Conservation (phyloP, 2,113 vertebrate genomes). For the Scopus umbretta region DNA sequence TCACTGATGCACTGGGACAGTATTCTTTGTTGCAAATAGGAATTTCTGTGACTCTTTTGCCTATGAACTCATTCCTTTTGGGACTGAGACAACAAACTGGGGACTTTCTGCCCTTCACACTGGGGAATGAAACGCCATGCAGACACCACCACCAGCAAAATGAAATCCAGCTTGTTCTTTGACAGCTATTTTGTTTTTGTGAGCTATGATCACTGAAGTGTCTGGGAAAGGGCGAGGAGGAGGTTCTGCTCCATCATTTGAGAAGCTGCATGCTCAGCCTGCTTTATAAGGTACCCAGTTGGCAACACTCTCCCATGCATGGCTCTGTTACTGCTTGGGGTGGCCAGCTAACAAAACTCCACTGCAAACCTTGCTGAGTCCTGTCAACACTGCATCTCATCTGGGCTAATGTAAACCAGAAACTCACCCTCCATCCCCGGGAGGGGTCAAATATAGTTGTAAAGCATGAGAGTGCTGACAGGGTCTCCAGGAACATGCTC, state of each 20-base stretch:
- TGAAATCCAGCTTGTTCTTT: background rate
- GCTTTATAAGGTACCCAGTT: background rate
- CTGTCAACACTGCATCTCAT: conserved; percentile 55
- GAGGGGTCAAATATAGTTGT: conserved; percentile 56
- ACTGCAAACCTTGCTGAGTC: background rate
- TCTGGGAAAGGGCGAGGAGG: background rate
- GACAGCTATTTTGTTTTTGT: background rate
- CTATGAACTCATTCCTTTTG: background rate
- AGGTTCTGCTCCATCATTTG: background rate
- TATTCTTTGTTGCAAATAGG: background rate
- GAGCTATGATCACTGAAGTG: background rate
- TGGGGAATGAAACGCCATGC: background rate
- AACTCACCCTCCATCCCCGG: background rate
- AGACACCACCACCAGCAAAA: background rate
- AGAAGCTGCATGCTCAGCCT: background rate
- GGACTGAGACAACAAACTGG: background rate
- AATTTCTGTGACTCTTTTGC: background rate
- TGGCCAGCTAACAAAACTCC: background rate
- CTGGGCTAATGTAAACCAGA: conserved; percentile 63
- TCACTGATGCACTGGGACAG: background rate
- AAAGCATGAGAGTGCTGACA: conserved; percentile 57
- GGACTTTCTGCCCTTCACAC: background rate
- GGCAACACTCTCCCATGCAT: background rate
- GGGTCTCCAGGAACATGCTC: conserved; percentile 14
- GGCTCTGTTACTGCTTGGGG: background rate